Base-by-base conservation (phyloP, 1,140 invertebrate genomes). In the Plutomurus gul region DNA sequence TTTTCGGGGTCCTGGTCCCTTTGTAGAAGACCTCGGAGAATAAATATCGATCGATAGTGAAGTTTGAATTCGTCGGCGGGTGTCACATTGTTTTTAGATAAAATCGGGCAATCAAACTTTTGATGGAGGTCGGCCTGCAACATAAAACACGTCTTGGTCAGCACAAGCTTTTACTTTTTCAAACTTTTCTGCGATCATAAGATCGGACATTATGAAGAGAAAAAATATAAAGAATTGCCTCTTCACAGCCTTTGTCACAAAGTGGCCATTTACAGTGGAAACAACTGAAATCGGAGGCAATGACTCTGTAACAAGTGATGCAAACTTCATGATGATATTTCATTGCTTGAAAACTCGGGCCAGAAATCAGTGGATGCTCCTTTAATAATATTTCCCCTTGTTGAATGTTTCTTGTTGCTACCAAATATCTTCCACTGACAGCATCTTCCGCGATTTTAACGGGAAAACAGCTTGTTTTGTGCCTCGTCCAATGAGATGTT, bases 371-470 rank as follows among this genome's bases (percentile, higher is more conserved):
- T 33, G 56, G 56, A 33, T 33, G 11, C 18, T 95, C 93, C 80
- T 88, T 90, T 5, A 92, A 86, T 3, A 96, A 86, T 3, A 95
- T 87, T 84, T 95, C 93, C 1, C 93, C 93, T 22, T 89, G 86
- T 80, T 91, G 89, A 4, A 96, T 91, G 77, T 91, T 90, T 79
- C 91, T 88, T 0, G 89, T 91, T 0, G 94, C 92, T 39, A 92
- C 88, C 79, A 95, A 87, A 85, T 93, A 90, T 56, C 94, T 87
- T 1, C 94, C 92, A 33, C 90, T 84, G 20, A 84, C 84, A 2
- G 86, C 82, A 82, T 90, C 87, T 70, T 89, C 86, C 33, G 84
- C 85, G 36, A 89, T 85, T 39, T 47, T 74, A 40, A 47, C 80
- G 11, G 71, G 39, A 8, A 43, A 11, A 25, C 79, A 82, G 4